Evolutionary conservation across 2,888 invertebrate genomes (phyloP), one percentile per base, ranked within the genome.

Genomic region (Eubasilissa splendida): DNA sequence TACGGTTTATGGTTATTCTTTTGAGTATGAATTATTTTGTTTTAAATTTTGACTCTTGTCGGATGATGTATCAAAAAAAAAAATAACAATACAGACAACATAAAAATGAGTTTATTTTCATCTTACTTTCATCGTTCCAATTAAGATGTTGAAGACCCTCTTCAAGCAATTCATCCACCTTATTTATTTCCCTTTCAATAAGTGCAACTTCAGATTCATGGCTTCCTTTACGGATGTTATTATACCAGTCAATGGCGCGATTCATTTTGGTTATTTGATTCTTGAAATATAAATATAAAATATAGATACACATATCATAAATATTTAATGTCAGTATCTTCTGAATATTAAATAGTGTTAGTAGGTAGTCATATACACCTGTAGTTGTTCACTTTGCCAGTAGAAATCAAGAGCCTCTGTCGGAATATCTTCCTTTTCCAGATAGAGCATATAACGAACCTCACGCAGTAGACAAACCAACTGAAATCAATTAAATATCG

Each of bases 81-180:
- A 42, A 7, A 42, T 42, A 42, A 42, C 4, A 5, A 7, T 42
- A 42, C 7, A 7, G 42, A 42, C 7, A 5, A 7, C 3, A 42
- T 7, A 42, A 42, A 7, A 42, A 42, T 2, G 42, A 42, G 42
- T 42, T 42, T 42, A 42, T 42, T 42, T 42, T 42, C 42, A 5
- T 5, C 91, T 89, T 88, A 96, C 97, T 95, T 85, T 94, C 93
- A 80, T 93, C 93, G 84, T 93, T 93, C 98, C 98, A 98, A 77
- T 93, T 95, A 66, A 96, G 91, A 52, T 92, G 90, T 54, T 90
- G 90, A 77, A 95, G 93, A 0, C 96, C 94, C 9, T 93, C 90
- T 70, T 93, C 90, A 81, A 98, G 90, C 76, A 93, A 88, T 1
- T 87, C 85, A 86, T 97, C 96, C 76, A 97, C 94, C n/a, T 91